phyloP scores from a whole-genome alignment of 2,888 invertebrate genomes.

The Lapara coniferarum region DNA sequence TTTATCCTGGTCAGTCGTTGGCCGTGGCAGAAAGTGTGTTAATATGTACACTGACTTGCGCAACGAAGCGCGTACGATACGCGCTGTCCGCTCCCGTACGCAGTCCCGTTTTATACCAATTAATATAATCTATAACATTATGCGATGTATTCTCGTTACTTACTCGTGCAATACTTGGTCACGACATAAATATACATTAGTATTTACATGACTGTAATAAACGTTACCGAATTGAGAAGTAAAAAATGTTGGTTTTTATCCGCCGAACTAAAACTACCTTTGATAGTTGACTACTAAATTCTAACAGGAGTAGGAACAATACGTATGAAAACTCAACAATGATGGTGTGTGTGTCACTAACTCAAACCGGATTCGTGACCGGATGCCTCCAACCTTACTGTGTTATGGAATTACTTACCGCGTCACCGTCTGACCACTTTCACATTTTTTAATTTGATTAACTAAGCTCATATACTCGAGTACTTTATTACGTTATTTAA shows the following conservation, averaged over 20 bases:
- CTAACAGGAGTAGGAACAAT: conserved; percentile 37
- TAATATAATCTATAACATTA: conserved; percentile 21
- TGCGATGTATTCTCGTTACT: conserved; percentile 15
- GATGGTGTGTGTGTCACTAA: conserved; percentile 42
- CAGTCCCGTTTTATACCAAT: conserved; percentile 57
- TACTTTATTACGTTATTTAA: conserved; percentile 24
- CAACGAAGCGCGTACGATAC: conserved; percentile 70
- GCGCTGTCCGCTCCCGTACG: conserved; percentile 57
- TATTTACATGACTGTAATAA: conserved; percentile 36
- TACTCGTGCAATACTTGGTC: conserved; percentile 4
- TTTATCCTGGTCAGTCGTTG: conserved; percentile 65
- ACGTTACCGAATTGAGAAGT: conserved; percentile 23
- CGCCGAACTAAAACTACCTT: neutral
- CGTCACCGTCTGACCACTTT: conserved; percentile 59
- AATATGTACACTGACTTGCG: conserved; percentile 66
- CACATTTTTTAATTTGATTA: conserved; percentile 55
- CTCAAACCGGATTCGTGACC: conserved; percentile 48
- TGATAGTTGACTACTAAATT: conserved; percentile 37
- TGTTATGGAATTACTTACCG: conserved; percentile 54
- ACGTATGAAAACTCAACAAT: conserved; percentile 16
- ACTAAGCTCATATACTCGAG: conserved; percentile 32
- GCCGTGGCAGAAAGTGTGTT: conserved; percentile 72
- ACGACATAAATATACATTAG: neutral
- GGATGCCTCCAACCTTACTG: conserved; percentile 49
- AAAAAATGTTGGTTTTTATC: neutral